phyloP scores from a whole-genome alignment of 2,113 vertebrate genomes.

The Gadus chalcogrammus region DNA sequence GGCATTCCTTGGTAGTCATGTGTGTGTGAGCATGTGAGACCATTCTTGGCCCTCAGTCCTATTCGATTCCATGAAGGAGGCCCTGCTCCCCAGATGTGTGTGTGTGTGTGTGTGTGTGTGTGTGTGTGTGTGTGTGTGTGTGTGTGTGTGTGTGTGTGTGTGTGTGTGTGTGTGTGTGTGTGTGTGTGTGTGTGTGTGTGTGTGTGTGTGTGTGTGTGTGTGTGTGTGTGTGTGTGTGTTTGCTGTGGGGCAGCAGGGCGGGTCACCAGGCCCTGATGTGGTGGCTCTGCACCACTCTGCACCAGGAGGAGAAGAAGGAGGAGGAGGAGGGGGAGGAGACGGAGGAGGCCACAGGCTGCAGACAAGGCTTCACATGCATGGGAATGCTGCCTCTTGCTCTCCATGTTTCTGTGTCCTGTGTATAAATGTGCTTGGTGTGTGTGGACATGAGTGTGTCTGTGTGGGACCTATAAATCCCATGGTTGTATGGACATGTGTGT shows the following conservation, averaged over 20 bases:
- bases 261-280: conserved; percentile 56
- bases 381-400: conserved; percentile 26
- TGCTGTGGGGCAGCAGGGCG: conserved; percentile 57
- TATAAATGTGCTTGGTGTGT: background rate
- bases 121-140: conserved; percentile 9
- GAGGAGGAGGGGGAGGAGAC: conserved; percentile 21
- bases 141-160: conserved; percentile 8
- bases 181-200: conserved; percentile 5
- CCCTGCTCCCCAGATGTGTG: too few species aligned
- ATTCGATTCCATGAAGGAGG: too few species aligned
- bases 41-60: too few species aligned
- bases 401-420: background rate
- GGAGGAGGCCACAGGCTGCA: conserved; percentile 42
- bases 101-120: background rate
- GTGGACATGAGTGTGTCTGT: background rate
- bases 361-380: conserved; percentile 50
- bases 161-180: conserved; percentile 7
- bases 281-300: conserved; percentile 51
- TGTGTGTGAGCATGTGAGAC: conserved; percentile 23
- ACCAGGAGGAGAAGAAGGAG: conserved; percentile 9
- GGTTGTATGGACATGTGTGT: too few species aligned
- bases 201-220: background rate
- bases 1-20: background rate
- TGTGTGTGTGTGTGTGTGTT: conserved; percentile 31
- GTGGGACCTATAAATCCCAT: too few species aligned